Base-by-base conservation (phyloP, 2,113 vertebrate genomes). In the Fulica atra region DNA sequence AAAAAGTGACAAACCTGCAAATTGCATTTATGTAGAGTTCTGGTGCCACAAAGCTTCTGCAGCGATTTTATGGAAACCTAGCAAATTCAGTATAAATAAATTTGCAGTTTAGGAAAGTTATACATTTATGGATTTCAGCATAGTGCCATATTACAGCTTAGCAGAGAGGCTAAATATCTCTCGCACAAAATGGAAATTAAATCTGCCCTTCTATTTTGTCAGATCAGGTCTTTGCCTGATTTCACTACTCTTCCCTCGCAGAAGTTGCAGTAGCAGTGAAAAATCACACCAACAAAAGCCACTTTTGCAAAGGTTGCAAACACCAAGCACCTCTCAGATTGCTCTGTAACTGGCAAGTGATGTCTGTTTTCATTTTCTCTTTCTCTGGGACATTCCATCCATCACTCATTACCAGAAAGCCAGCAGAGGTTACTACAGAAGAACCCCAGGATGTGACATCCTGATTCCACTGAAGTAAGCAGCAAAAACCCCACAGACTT, bases 1-100 rank as follows among this genome's bases (percentile, higher is more conserved):
- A 95, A 95, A 95, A 97, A 95, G 87, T 89, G 84, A 96, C 93
- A 96, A 96, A 96, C 87, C 89, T 94, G 81, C 91, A 95, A 97
- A 96, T 94, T 97, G 87, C 91, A 96, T 94, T 97, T 96, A 83
- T 94, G 91, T 91, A 92, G 92, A 96, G 79, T 91, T 92, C 82
- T 89, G 72, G 91, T 74, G 35, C 84, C 89, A 81, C 89, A 94
- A 96, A 96, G 92, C 86, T 90, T 88, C 93, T 87, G 93, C 89
- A 92, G 88, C 86, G 95, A 91, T 91, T 95, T 96, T 89, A 89
- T 89, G 63, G 92, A 91, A 94, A 92, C 89, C 86, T 56, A 94
- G 87, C 53, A 92, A 96, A 96, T 93, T 95, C 90, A 65, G 78
- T 93, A 89, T 83, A 94, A 97, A 89, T 83, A 96, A 92, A 94